Percentiles rank a stretch among this genome's conserved stretches.
These are phyloP conservation scores for Entelurus aequoreus DNA, from an alignment of 2,113 vertebrate genomes.

Conservation along the genomic window DNA sequence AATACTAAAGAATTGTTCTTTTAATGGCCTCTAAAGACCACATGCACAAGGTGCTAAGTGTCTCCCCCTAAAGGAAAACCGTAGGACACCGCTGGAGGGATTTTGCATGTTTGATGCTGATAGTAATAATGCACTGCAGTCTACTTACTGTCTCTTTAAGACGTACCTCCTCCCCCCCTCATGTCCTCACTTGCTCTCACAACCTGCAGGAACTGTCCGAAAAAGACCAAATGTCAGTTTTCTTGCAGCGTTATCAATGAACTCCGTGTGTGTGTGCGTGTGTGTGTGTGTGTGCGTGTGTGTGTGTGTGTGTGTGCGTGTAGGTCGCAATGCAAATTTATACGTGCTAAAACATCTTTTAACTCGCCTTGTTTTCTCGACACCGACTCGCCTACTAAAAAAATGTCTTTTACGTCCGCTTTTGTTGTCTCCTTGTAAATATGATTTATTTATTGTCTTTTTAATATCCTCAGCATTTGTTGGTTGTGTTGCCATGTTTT, in stretches of 20 bases:
- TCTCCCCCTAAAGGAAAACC: not conserved
- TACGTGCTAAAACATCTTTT: constrained; percentile 14
- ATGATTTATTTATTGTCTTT: constrained; percentile 72
- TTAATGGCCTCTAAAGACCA: not conserved
- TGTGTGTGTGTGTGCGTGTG: too few species aligned
- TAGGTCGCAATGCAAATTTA: too few species aligned
- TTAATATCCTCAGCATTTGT: constrained; percentile 65
- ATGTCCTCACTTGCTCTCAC: too few species aligned
- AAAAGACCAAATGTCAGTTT: too few species aligned
- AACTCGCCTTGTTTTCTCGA: constrained; percentile 37
- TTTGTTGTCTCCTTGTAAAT: constrained; percentile 61
- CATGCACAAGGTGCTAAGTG: not conserved
- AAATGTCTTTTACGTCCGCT: constrained; percentile 41
- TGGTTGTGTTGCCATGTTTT: constrained; percentile 66
- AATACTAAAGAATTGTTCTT: constrained; percentile 6
- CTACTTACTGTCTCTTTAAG: not conserved
- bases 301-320: too few species aligned
- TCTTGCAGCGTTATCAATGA: too few species aligned
- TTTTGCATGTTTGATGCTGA: not conserved
- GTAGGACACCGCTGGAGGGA: not conserved
- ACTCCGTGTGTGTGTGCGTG: too few species aligned
- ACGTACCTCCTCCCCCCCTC: not conserved
- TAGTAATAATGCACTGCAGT: not conserved
- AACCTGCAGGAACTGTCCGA: not conserved
- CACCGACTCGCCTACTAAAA: constrained; percentile 55